These are phyloP conservation scores for Elaphurus davidianus DNA, from an alignment of 2,113 vertebrate genomes.

Conservation along the genomic window DNA sequence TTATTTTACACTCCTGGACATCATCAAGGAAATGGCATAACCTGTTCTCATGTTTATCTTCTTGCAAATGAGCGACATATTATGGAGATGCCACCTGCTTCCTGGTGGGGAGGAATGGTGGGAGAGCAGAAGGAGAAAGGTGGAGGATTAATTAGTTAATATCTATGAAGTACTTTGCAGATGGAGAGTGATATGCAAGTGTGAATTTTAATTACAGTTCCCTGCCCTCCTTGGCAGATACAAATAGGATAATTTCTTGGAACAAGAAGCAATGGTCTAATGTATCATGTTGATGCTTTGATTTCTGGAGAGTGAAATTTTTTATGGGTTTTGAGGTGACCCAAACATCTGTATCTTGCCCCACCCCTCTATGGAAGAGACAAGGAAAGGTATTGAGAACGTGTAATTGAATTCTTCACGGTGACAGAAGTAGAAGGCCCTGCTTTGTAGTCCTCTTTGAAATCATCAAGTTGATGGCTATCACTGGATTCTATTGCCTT, in stretches of 20 bases:
- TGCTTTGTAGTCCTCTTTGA: not conserved
- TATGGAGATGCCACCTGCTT: slow-evolving; percentile 56
- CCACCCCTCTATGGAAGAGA: not conserved
- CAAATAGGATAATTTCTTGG: slow-evolving; percentile 5
- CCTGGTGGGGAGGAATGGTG: not conserved
- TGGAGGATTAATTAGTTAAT: slow-evolving; percentile 52
- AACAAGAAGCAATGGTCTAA: slow-evolving; percentile 1
- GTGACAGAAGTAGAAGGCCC: not conserved
- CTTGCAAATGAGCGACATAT: slow-evolving; percentile 32
- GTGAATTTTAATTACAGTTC: slow-evolving; percentile 41
- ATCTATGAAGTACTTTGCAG: slow-evolving; percentile 39
- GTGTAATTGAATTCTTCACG: not conserved
- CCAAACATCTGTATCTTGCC: not conserved
- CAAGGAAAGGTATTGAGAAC: not conserved
- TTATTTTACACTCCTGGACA: slow-evolving; percentile 63
- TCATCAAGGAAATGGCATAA: slow-evolving; percentile 22
- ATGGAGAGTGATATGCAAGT: slow-evolving; percentile 40
- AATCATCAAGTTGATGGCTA: not conserved
- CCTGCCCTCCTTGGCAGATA: slow-evolving; percentile 10
- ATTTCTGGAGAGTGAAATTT: not conserved
- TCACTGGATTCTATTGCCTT: not conserved
- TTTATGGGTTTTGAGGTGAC: not conserved
- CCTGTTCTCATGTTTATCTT: slow-evolving; percentile 51
- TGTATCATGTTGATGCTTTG: not conserved
- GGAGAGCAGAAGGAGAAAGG: not conserved